These are phyloP conservation scores for Meliscaeva auricollis DNA, from an alignment of 2,888 invertebrate species.

Conservation along the genomic window DNA sequence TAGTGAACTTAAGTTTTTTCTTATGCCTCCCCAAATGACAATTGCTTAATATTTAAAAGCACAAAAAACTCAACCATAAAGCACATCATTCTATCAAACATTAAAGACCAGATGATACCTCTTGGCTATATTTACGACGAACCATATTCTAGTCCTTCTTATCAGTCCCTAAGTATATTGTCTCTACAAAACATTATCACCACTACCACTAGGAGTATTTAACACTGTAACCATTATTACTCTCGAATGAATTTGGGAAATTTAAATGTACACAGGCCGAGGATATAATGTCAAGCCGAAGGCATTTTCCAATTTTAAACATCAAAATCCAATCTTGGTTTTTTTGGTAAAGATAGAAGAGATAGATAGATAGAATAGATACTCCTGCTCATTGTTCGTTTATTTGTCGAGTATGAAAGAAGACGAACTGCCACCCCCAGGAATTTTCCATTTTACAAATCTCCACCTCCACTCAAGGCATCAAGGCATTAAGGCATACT, in stretches of 20 bases:
- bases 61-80: constrained; percentile 60
- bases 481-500: constrained; percentile 4
- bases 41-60: constrained; percentile 68
- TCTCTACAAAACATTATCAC: constrained; percentile 32
- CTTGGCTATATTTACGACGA: constrained; percentile 57
- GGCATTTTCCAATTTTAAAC: constrained; percentile 75
- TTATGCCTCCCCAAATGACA: constrained; percentile 48
- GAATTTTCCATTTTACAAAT: constrained; percentile 66
- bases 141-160: constrained; percentile 60
- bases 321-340: constrained; percentile 76
- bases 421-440: constrained; percentile 64
- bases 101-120: constrained; percentile 66
- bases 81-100: constrained; percentile 64
- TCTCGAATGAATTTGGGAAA: constrained; percentile 68
- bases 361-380: constrained; percentile 14
- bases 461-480: constrained; percentile 22
- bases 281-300: constrained; percentile 76
- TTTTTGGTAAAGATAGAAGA: constrained; percentile 45
- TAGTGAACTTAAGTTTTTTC: background rate
- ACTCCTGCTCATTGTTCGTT: constrained; percentile 53
- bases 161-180: constrained; percentile 56
- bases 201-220: constrained; percentile 47
- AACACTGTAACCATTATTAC: constrained; percentile 67
- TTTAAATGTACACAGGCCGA: constrained; percentile 75
- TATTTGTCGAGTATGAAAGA: constrained; percentile 6